Percentiles rank a stretch among this genome's conserved stretches.
Evolutionary conservation across 2,888 invertebrate genomes (phyloP).

Genomic region (Diaphora mendica): DNA sequence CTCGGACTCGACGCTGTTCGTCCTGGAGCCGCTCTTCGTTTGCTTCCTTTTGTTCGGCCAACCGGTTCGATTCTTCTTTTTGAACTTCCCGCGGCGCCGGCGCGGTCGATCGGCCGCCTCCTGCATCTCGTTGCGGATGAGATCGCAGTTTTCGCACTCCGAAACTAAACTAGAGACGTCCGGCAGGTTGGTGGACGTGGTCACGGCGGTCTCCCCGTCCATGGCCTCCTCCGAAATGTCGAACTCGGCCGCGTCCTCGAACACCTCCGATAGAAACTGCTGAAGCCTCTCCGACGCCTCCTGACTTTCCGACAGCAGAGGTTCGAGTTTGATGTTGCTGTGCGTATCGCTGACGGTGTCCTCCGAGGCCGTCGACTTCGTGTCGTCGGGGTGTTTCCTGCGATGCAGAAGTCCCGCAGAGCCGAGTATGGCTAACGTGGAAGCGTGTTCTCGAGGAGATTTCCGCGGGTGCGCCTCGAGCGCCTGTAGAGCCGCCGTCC

Average conservation of each 20-base stretch:
- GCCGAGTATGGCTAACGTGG: constrained; percentile 93
- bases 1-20: constrained; percentile 65
- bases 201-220: constrained; percentile 69
- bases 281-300: constrained; percentile 76
- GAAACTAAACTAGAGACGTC: constrained; percentile 80
- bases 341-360: constrained; percentile 76
- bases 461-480: constrained; percentile 90
- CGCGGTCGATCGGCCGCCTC: constrained; percentile 62
- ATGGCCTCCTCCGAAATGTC: constrained; percentile 81
- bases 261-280: constrained; percentile 79
- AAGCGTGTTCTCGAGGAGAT: constrained; percentile 95
- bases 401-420: constrained; percentile 86
- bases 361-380: constrained; percentile 80
- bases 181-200: constrained; percentile 72
- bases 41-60: constrained; percentile 89
- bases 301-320: constrained; percentile 66
- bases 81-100: constrained; percentile 83
- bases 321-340: constrained; percentile 68
- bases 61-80: constrained; percentile 92
- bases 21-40: constrained; percentile 69
- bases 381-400: constrained; percentile 77
- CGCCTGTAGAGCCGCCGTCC: constrained; percentile 68
- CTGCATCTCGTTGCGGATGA: constrained; percentile 74
- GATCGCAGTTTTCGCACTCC: constrained; percentile 77
- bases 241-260: constrained; percentile 78